phyloP scores from a whole-genome alignment of 2,797 vertebrate genomes.

The Helarctos malayanus region DNA sequence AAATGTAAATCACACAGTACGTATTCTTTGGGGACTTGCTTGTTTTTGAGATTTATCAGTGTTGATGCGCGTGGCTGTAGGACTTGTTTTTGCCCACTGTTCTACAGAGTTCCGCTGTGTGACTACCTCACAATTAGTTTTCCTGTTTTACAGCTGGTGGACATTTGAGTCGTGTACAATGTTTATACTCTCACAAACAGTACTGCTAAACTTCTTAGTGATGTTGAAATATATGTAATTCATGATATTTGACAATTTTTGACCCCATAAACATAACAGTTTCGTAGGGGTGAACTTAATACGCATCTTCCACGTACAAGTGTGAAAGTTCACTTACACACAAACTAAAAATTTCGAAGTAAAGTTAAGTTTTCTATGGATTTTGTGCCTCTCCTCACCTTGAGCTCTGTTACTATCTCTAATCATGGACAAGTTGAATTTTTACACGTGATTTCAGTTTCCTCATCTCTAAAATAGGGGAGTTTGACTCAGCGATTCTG shows the following conservation, averaged over 20 bases:
- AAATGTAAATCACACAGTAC: background rate
- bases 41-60: background rate
- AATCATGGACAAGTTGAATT: background rate
- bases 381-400: background rate
- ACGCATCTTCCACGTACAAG: background rate
- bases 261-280: background rate
- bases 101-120: background rate
- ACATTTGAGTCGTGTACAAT: background rate
- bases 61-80: background rate
- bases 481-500: background rate
- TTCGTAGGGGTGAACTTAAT: constrained; percentile 36
- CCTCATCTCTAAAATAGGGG: background rate
- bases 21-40: background rate
- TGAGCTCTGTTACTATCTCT: background rate
- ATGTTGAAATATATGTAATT: constrained; percentile 11
- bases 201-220: background rate
- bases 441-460: constrained; percentile 44
- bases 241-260: background rate
- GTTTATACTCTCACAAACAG: background rate
- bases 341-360: background rate
- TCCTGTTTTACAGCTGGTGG: background rate
- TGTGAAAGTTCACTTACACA: background rate
- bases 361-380: background rate
- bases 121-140: background rate
- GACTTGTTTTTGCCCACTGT: background rate